Evolutionary conservation across 2,113 vertebrate genomes (phyloP).

Genomic region (Rhynchomys soricoides): DNA sequence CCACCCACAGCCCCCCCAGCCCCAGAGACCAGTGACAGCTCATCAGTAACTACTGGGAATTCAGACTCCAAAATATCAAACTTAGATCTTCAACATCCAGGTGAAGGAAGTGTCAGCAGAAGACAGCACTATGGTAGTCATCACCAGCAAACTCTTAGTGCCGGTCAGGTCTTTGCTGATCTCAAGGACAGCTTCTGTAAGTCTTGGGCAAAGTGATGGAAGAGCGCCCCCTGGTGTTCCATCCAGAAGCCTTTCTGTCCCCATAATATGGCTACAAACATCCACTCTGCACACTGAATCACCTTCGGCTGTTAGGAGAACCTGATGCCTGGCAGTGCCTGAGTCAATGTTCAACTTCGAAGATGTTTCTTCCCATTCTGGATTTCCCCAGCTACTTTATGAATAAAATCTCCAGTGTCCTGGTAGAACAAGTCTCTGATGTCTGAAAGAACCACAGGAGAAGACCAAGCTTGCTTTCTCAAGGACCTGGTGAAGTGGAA

Average conservation of each 20-base stretch:
- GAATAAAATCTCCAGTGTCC: background rate
- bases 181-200: background rate
- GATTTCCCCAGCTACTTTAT: background rate
- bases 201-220: background rate
- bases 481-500: background rate
- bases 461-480: background rate
- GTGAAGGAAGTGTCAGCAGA: background rate
- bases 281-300: background rate
- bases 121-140: background rate
- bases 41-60: background rate
- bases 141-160: background rate
- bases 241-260: background rate
- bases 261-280: background rate
- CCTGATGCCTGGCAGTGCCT: background rate
- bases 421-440: background rate
- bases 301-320: background rate
- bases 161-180: background rate
- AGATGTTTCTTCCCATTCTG: background rate
- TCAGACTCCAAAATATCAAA: background rate
- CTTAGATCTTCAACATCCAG: background rate
- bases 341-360: background rate
- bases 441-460: background rate
- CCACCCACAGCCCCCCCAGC: no score
- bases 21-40: background rate
- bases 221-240: background rate